Evolutionary conservation across 2,797 vertebrate species (phyloP).

Genomic region (Furcifer pardalis): DNA sequence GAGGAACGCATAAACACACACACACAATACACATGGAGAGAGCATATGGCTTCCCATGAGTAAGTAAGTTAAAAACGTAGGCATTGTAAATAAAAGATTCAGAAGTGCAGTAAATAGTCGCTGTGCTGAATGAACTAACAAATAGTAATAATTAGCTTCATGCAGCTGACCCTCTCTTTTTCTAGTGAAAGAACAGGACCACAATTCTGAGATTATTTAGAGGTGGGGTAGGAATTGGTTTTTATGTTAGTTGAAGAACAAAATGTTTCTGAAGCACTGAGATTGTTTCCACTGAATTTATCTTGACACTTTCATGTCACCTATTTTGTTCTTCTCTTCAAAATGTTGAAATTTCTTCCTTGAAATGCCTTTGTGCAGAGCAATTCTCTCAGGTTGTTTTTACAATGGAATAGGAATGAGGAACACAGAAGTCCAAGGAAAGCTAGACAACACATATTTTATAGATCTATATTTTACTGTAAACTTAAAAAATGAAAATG

Average conservation of each 20-base stretch:
- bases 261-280: neutral
- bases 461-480: neutral
- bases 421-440: neutral
- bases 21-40: too few species aligned
- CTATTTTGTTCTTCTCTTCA: neutral
- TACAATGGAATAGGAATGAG: neutral
- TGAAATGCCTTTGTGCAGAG: neutral
- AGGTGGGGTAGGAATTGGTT: neutral
- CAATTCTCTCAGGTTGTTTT: neutral
- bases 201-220: too few species aligned
- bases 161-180: too few species aligned
- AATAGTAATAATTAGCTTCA: too few species aligned
- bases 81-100: too few species aligned
- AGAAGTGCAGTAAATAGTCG: too few species aligned
- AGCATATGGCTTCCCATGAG: too few species aligned
- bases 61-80: too few species aligned
- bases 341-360: neutral
- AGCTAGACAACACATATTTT: neutral
- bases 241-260: neutral
- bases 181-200: too few species aligned
- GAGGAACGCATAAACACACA: neutral
- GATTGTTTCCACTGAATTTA: neutral
- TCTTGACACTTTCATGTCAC: constrained; percentile 11
- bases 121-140: too few species aligned
- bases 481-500: neutral